A percentile compares a stretch with the other conserved stretches of the same genome.
phyloP scores from a whole-genome alignment of 1,140 invertebrate genomes.

The Pectinophora gossypiella region DNA sequence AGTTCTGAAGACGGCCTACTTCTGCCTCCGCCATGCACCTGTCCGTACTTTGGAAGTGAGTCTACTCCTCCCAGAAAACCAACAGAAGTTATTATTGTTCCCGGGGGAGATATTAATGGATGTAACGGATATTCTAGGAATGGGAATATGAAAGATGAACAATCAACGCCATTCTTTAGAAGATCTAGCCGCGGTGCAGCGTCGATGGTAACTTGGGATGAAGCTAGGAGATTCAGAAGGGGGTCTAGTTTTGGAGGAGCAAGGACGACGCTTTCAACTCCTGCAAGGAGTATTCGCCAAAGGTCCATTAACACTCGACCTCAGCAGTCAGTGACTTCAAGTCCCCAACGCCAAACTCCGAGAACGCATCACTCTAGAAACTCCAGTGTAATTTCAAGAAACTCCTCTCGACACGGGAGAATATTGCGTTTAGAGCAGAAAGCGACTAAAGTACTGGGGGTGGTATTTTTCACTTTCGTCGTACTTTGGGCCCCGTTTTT shows the following conservation, averaged over 20 bases:
- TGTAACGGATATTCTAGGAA: constrained; percentile 61
- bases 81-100: constrained; percentile 63
- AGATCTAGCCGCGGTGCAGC: constrained; percentile 59
- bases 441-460: constrained; percentile 94
- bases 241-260: constrained; percentile 79
- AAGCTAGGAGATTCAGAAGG: constrained; percentile 65
- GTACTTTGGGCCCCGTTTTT: constrained; percentile 96
- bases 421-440: constrained; percentile 92
- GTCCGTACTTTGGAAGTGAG: constrained; percentile 84
- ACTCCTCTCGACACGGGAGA: constrained; percentile 86
- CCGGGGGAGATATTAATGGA: constrained; percentile 56
- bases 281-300: constrained; percentile 58
- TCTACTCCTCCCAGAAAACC: constrained; percentile 62
- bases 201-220: constrained; percentile 79
- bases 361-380: constrained; percentile 82
- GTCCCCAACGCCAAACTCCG: constrained; percentile 76
- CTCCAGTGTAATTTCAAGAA: constrained; percentile 87
- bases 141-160: constrained; percentile 62
- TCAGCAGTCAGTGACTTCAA: constrained; percentile 68
- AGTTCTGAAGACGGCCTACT: constrained; percentile 73
- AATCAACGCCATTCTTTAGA: constrained; percentile 56
- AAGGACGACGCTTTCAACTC: constrained; percentile 67
- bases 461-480: constrained; percentile 96
- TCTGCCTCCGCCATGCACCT: constrained; percentile 84
- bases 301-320: constrained; percentile 45